phyloP scores from a whole-genome alignment of 2,888 invertebrate species.

The Hypsopygia costalis region DNA sequence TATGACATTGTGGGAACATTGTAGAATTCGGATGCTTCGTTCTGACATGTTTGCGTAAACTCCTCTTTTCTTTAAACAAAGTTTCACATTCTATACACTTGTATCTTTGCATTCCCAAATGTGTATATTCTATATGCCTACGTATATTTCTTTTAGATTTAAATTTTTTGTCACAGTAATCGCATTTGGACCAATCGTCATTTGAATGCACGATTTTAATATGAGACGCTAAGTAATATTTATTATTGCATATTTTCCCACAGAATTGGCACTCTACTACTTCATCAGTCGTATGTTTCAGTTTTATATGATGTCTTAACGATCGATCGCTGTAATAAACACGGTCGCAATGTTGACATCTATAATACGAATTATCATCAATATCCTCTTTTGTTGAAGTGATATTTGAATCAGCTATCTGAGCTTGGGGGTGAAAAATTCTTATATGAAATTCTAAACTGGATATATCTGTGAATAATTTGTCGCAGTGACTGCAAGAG shows the following conservation, averaged over 20 bases:
- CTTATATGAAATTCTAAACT: constrained; percentile 57
- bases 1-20: constrained; percentile 58
- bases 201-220: constrained; percentile 57
- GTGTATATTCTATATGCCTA: constrained; percentile 60
- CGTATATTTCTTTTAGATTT: constrained; percentile 61
- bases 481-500: constrained; percentile 54
- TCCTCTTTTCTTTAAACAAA: constrained; percentile 62
- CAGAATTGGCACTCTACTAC: constrained; percentile 49
- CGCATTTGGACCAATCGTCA: constrained; percentile 52
- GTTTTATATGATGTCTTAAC: constrained; percentile 56
- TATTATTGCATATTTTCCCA: constrained; percentile 56
- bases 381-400: constrained; percentile 42
- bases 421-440: constrained; percentile 61
- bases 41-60: constrained; percentile 57
- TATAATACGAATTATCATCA: constrained; percentile 26
- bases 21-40: constrained; percentile 56
- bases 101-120: constrained; percentile 57
- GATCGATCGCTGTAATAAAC: constrained; percentile 60
- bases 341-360: constrained; percentile 47
- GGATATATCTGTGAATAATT: constrained; percentile 55
- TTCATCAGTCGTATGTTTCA: constrained; percentile 56
- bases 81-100: constrained; percentile 65
- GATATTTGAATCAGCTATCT: constrained; percentile 49
- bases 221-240: constrained; percentile 59
- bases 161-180: constrained; percentile 60